Evolutionary conservation across 1,140 invertebrate species (phyloP).

Genomic region (Habropoda laboriosa): DNA sequence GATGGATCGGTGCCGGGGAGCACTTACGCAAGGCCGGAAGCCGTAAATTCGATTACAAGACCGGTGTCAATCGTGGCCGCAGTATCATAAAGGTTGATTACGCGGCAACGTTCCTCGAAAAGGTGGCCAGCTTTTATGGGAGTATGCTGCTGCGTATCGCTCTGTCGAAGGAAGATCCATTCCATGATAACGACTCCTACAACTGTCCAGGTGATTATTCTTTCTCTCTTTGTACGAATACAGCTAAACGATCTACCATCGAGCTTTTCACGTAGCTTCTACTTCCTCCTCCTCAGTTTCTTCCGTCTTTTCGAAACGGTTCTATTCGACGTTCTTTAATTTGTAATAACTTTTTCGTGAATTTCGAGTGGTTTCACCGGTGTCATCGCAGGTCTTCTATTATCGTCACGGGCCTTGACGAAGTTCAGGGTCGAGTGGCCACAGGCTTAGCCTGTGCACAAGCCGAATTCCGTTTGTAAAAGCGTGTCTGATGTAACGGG

Average conservation of each 20-base stretch:
- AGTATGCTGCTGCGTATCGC: constrained; percentile 32
- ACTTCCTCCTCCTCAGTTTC: background rate
- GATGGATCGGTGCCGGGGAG: constrained; percentile 16
- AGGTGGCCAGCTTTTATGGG: constrained; percentile 33
- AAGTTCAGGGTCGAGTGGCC: constrained; percentile 11
- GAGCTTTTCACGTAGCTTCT: background rate
- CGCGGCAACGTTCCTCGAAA: constrained; percentile 10
- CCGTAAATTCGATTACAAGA: constrained; percentile 78
- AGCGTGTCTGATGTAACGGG: background rate
- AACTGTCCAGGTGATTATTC: constrained; percentile 22
- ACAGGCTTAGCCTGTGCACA: background rate
- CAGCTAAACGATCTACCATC: background rate
- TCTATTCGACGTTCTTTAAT: background rate
- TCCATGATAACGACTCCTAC: constrained; percentile 17
- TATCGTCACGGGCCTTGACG: background rate
- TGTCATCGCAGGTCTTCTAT: background rate
- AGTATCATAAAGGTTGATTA: constrained; percentile 47
- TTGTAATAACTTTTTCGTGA: background rate
- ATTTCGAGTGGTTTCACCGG: background rate
- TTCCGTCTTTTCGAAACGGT: background rate
- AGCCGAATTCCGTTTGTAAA: background rate
- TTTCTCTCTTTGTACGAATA: background rate
- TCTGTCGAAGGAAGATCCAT: constrained; percentile 10
- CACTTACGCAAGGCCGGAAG: constrained; percentile 76
- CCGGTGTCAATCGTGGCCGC: constrained; percentile 72